Conservation (phyloP, 1,140 invertebrate species). For the Drosophila pseudoobscura region DNA sequence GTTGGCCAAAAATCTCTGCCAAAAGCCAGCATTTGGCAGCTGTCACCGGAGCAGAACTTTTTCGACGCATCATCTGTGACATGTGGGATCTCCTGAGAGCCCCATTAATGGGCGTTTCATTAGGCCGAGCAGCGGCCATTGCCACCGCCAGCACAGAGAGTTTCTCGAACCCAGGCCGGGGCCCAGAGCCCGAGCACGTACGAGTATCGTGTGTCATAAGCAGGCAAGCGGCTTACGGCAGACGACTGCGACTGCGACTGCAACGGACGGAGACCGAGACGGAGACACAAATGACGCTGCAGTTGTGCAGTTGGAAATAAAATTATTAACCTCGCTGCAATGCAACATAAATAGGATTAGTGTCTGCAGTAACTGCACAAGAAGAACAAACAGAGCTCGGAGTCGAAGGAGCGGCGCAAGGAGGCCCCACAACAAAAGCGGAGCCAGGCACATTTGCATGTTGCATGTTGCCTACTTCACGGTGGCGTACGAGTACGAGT, state of each 20-base stretch:
- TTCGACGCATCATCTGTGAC: conserved; percentile 34
- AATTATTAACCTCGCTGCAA: conserved; percentile 82
- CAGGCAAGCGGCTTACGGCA: conserved; percentile 57
- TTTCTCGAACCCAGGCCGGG: conserved; percentile 38
- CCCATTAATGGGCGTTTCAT: conserved; percentile 55
- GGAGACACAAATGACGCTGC: conserved; percentile 33
- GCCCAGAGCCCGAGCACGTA: conserved; percentile 41
- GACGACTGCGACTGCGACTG: conserved; percentile 18
- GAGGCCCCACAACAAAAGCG: conserved; percentile 37
- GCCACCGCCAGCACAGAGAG: conserved; percentile 31
- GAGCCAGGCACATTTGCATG: conserved; percentile 51
- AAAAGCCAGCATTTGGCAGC: conserved; percentile 71
- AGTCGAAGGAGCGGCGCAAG: conserved; percentile 4
- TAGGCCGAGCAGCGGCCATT: conserved; percentile 49
- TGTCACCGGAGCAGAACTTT: conserved; percentile 50
- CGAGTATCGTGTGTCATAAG: conserved; percentile 71
- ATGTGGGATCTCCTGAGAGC: conserved; percentile 20
- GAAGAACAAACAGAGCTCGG: conserved; percentile 34
- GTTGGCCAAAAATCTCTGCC: conserved; percentile 46
- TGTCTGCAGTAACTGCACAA: conserved; percentile 70
- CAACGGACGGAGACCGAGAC: conserved; percentile 23
- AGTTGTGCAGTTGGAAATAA: conserved; percentile 71
- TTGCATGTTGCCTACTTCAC: conserved; percentile 79
- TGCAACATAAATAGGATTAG: conserved; percentile 83
- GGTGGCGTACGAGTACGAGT: conserved; percentile 26